These are phyloP conservation scores for Andrena bicolor DNA, from an alignment of 2,888 invertebrate species.

Conservation along the genomic window DNA sequence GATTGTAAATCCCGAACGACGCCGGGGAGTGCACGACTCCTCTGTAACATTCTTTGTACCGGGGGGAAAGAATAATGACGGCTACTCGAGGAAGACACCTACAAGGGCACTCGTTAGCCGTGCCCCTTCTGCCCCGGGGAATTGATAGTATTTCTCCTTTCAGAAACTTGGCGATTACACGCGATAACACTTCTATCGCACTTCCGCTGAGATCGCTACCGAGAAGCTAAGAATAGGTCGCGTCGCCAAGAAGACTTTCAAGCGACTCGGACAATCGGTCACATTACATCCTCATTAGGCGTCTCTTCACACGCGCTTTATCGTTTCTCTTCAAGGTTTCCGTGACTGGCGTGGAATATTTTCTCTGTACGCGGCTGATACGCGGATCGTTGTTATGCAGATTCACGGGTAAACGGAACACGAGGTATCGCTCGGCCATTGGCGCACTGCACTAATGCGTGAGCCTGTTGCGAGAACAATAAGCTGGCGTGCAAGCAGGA, in stretches of 20 bases:
- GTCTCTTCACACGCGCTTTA: not conserved
- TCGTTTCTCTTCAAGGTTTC: not conserved
- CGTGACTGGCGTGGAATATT: not conserved
- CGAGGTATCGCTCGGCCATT: not conserved
- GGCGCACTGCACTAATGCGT: not conserved
- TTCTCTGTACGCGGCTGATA: not conserved
- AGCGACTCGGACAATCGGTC: not conserved
- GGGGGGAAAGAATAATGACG: conserved; percentile 55
- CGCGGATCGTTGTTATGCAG: conserved; percentile 1
- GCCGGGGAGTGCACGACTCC: conserved; percentile 9
- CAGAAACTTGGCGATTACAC: not conserved
- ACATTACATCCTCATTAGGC: not conserved
- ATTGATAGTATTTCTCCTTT: conserved; percentile 20
- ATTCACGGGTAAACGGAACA: not conserved
- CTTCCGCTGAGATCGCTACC: not conserved
- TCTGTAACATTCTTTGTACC: conserved; percentile 43
- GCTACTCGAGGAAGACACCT: conserved; percentile 49
- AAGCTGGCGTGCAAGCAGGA: not conserved
- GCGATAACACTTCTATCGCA: not conserved
- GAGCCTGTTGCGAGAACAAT: conserved; percentile 5
- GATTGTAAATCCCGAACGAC: conserved; percentile 37
- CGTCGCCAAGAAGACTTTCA: not conserved
- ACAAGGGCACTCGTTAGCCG: conserved; percentile 57
- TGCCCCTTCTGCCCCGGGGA: not conserved
- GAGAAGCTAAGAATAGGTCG: not conserved